Percentiles rank a stretch among this genome's conserved stretches.
Evolutionary conservation across 1,140 invertebrate species (phyloP).

Genomic region (Drosophila leontia): DNA sequence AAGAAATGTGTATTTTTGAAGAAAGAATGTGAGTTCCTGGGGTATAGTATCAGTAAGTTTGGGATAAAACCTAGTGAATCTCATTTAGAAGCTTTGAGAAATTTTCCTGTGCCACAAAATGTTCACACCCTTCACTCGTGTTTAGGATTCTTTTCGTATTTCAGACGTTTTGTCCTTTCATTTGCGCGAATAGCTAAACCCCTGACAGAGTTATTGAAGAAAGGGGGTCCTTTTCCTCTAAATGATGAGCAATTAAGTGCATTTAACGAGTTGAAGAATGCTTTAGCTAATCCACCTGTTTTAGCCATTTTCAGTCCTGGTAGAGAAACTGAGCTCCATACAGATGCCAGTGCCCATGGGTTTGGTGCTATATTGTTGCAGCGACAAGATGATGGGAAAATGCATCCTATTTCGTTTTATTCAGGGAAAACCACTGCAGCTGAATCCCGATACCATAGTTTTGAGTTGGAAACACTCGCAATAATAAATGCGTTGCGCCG

Average conservation of each 20-base stretch:
- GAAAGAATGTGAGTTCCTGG: too few relatives aligned
- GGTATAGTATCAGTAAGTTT: too few relatives aligned
- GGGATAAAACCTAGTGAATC: too few relatives aligned
- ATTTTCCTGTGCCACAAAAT: not conserved
- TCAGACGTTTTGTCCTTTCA: not conserved
- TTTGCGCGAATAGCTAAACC: constrained; percentile 6
- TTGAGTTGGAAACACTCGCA: not conserved
- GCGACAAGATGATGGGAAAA: not conserved
- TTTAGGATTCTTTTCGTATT: not conserved
- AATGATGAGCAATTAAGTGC: not conserved
- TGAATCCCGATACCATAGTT: not conserved
- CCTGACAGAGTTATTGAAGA: not conserved
- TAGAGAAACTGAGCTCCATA: not conserved
- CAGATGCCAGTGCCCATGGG: not conserved
- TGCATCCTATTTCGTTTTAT: not conserved
- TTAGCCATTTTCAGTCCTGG: constrained; percentile 1
- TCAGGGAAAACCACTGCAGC: not conserved
- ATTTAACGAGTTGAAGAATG: not conserved
- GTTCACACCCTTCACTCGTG: not conserved
- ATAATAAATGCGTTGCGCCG: not conserved
- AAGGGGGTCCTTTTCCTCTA: not conserved
- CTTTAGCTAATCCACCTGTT: not conserved
- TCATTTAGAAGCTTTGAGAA: not conserved
- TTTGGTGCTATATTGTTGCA: not conserved
- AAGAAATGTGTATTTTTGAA: not conserved